Base-by-base conservation (phyloP, 1,140 invertebrate genomes). In the Dendrolimus kikuchii region DNA sequence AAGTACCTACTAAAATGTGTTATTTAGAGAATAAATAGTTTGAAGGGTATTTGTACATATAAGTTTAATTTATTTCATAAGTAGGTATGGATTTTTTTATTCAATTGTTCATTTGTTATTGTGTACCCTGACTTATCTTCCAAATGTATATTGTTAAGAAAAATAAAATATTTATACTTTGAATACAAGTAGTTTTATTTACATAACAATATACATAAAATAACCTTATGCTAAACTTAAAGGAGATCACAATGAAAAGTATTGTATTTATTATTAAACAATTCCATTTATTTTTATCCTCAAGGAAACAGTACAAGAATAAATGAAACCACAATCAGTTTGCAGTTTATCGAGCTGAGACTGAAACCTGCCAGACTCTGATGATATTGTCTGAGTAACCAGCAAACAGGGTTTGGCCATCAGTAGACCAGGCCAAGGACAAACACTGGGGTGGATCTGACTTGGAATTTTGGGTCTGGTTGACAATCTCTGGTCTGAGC, bases 361-460 rank as follows among this genome's bases (percentile, higher is more conserved):
- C 92, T 71, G 94, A 95, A 68, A 99, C 98, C 90, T 99, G 97
- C 98, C 98, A 99, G 47, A 99, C 98, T 84, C 99, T 91, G 82
- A 99, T 99, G 48, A 93, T 93, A 85, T 98, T 99, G 87, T 99
- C 99, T 38, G 97, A 98, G 89, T 99, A 99, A 48, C 99, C 99
- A 86, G 98, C 98, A 86, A 99, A 99, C 60, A 99, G 89, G 41
- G 98, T 99, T 88, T 99, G 97, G 62, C 99, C 99, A 89, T 99
- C 98, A 50, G 96, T 96, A 56, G 98, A 99, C 99, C 99, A 99
- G 5, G 99, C 98, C 66, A 99, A 90, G 7, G 97, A 99, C 51
- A 98, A 91, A 89, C 99, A 99, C 79, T 98, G 94, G 40, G 98
- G 97, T 68, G 96, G 95, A 66, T 97, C 95, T 54, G 95, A 92